Evolutionary conservation across 1,140 invertebrate species (phyloP).

Genomic region (Akabosia matsudoensis): DNA sequence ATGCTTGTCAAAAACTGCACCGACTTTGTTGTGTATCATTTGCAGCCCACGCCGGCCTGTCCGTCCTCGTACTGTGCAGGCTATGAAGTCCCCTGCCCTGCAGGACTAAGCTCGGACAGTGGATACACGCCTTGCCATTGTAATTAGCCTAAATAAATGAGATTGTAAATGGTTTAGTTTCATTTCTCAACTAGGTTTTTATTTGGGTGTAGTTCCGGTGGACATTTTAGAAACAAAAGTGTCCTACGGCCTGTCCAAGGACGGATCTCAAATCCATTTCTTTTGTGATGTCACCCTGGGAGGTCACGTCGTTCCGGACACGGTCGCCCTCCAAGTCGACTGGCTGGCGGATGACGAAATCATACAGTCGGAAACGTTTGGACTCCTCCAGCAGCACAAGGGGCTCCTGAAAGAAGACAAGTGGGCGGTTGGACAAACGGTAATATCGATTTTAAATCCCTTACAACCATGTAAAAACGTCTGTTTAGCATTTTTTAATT

Average conservation of each 20-base stretch:
- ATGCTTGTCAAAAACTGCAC: constrained; percentile 48
- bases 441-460: too few species aligned
- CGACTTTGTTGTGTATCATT: constrained; percentile 47
- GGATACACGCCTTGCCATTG: constrained; percentile 48
- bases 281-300: constrained; percentile 46
- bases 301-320: constrained; percentile 45
- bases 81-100: constrained; percentile 47
- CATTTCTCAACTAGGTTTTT: background rate
- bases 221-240: constrained; percentile 48
- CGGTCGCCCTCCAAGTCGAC: constrained; percentile 46
- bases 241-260: constrained; percentile 41
- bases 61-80: constrained; percentile 49
- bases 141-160: constrained; percentile 37
- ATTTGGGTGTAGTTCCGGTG: constrained; percentile 47
- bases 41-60: constrained; percentile 48
- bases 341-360: constrained; percentile 46
- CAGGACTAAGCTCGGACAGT: constrained; percentile 43
- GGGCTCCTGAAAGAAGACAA: constrained; percentile 47
- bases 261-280: constrained; percentile 41
- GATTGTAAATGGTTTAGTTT: background rate
- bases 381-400: constrained; percentile 45
- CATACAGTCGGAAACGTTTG: constrained; percentile 46
- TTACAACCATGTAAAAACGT: background rate
- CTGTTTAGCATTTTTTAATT: constrained; percentile 15
- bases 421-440: constrained; percentile 47